Percentiles rank a stretch among this genome's conserved stretches.
phyloP scores from a whole-genome alignment of 2,888 invertebrate species.

The Nasonia oneida region DNA sequence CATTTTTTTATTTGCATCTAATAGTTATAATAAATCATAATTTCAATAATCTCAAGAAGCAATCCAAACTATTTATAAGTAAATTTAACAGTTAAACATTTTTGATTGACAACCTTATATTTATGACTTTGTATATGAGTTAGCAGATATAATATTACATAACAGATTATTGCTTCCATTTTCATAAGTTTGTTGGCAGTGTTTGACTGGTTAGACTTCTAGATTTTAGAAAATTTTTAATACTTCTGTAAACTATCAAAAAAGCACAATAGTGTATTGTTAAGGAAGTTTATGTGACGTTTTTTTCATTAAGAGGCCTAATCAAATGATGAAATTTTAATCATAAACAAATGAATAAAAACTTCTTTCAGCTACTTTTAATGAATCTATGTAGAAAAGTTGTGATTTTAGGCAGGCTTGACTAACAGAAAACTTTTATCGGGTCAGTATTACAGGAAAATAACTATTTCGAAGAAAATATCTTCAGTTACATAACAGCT shows the following conservation, averaged over 20 bases:
- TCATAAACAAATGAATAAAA: constrained; percentile 48
- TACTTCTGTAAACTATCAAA: constrained; percentile 12
- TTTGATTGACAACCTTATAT: background rate
- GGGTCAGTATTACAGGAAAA: constrained; percentile 74
- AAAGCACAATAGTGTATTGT: constrained; percentile 32
- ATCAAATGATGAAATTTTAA: constrained; percentile 42
- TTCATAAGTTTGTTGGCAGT: constrained; percentile 58
- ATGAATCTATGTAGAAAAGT: constrained; percentile 45
- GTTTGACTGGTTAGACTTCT: constrained; percentile 49
- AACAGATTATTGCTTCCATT: constrained; percentile 41
- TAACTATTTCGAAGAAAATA: constrained; percentile 69
- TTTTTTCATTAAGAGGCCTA: constrained; percentile 32
- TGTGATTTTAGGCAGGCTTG: constrained; percentile 53
- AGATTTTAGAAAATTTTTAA: constrained; percentile 35
- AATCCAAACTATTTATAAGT: constrained; percentile 26
- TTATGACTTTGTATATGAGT: background rate
- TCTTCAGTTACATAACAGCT: constrained; percentile 69
- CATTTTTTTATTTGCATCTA: background rate
- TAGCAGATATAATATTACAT: background rate
- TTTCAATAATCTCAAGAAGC: constrained; percentile 36
- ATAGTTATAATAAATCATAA: constrained; percentile 39
- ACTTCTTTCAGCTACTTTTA: constrained; percentile 61
- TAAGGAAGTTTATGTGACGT: constrained; percentile 17
- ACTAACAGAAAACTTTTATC: constrained; percentile 69
- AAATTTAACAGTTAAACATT: constrained; percentile 23